Percentiles rank a stretch among this genome's conserved stretches.
These are phyloP conservation scores for Dexiosoma caninum DNA, from an alignment of 2,888 invertebrate species.

Conservation along the genomic window DNA sequence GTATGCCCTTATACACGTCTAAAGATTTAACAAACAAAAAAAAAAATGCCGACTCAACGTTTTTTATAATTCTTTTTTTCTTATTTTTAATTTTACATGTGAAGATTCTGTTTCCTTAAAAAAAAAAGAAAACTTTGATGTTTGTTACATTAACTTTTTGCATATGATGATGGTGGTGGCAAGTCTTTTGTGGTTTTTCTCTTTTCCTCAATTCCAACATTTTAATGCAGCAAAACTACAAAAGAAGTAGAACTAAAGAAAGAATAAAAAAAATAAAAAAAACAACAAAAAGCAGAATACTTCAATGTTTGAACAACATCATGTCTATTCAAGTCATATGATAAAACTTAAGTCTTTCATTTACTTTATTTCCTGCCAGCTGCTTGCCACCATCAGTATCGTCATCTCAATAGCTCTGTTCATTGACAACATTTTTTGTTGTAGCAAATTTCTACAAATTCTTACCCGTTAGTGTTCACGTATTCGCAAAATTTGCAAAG, in stretches of 20 bases:
- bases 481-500: too few species aligned
- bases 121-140: background rate
- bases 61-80: background rate
- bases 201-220: background rate
- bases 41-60: conserved; percentile 2
- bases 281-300: background rate
- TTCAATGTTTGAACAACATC: conserved; percentile 43
- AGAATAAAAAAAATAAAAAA: background rate
- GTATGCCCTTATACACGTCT: conserved; percentile 2
- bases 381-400: conserved; percentile 6
- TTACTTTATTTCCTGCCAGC: conserved; percentile 46
- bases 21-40: background rate
- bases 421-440: background rate
- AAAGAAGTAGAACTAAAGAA: too few species aligned
- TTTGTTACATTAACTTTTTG: conserved; percentile 27
- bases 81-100: background rate
- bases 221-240: conserved; percentile 35
- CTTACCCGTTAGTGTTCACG: too few species aligned
- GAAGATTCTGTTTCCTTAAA: background rate
- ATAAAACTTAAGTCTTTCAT: conserved; percentile 50
- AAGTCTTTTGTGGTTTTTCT: background rate
- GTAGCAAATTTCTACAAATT: too few species aligned
- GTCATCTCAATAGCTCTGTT: too few species aligned
- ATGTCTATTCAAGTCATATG: conserved; percentile 38
- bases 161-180: conserved; percentile 14